Conservation (phyloP, 2,888 invertebrate species). For the Acronicta aceris region DNA sequence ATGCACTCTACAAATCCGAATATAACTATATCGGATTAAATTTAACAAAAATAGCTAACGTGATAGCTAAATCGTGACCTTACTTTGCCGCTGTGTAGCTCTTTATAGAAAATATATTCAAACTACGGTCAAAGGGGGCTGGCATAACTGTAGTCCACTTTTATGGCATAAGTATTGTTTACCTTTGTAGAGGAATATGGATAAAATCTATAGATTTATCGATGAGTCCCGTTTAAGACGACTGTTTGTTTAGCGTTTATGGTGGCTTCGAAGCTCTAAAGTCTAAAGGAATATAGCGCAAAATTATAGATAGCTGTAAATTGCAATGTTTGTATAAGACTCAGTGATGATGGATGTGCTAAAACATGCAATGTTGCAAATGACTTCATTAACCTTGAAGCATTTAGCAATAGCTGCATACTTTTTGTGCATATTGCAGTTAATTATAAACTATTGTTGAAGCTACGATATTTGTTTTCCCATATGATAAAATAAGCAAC, state of each 20-base stretch:
- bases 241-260: constrained; percentile 40
- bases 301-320: constrained; percentile 18
- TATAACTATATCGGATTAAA: constrained; percentile 30
- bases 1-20: constrained; percentile 41
- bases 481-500: background rate
- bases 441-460: constrained; percentile 24
- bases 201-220: constrained; percentile 52
- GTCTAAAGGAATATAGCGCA: constrained; percentile 35
- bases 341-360: constrained; percentile 22
- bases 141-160: constrained; percentile 70
- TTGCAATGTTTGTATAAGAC: constrained; percentile 10
- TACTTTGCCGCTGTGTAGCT: constrained; percentile 31
- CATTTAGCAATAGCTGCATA: constrained; percentile 21
- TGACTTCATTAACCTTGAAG: constrained; percentile 27
- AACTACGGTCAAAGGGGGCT: constrained; percentile 67
- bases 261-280: constrained; percentile 19
- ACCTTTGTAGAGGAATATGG: constrained; percentile 47
- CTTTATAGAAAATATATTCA: constrained; percentile 61
- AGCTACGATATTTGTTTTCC: background rate
- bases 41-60: constrained; percentile 45
- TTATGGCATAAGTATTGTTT: constrained; percentile 72
- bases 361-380: constrained; percentile 13
- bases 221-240: constrained; percentile 33
- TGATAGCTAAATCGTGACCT: constrained; percentile 57
- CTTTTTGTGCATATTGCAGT: constrained; percentile 7